Evolutionary conservation across 1,140 invertebrate genomes (phyloP), one percentile per base, ranked within the genome.

Genomic region (Plodia interpunctella): DNA sequence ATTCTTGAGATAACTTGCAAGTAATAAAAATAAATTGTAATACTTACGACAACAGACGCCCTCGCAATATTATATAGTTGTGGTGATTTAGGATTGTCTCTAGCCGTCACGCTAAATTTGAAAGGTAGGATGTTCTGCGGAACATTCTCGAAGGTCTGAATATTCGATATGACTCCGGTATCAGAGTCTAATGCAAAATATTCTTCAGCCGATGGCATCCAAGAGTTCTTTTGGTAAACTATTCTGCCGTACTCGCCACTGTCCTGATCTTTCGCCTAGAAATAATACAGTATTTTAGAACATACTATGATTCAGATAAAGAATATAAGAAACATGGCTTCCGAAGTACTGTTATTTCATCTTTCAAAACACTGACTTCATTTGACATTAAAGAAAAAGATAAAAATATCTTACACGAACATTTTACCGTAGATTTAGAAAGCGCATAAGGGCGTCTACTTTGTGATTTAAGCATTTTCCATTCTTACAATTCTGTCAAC

Each of bases 161-260:
- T 92, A 1, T 94, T 96, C 19, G 92, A 92, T 0, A 97, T 92
- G 25, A 95, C 92, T 0, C 96, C 96, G 0, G 94, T 93, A 9
- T 91, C 92, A 0, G 91, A 70, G 62, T 96, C 94, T n/a, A 97
- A 92, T 8, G 84, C 86, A 65, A 97, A 97, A 72, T 94, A 95
- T 57, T 93, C 92, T 4, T 92, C 91, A 0, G 91, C 92, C n/a
- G 81, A 84, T 61, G 91, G 91, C 0, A 91, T 91, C 70, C 92
- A 92, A 0, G 90, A 90, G 5, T 92, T 82, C 63, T 95, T 91
- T 19, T 91, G 92, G 72, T 96, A 97, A 54, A 93, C 91, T 1
- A 98, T 88, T 71, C 93, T 93, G 0, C 95, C 95, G 74, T 92
- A 96, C 61, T 93, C 92, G 5, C 95, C 95, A 60, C 94, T 96